Evolutionary conservation across 2,113 vertebrate species (phyloP).

Genomic region (Platysternon megacephalum): DNA sequence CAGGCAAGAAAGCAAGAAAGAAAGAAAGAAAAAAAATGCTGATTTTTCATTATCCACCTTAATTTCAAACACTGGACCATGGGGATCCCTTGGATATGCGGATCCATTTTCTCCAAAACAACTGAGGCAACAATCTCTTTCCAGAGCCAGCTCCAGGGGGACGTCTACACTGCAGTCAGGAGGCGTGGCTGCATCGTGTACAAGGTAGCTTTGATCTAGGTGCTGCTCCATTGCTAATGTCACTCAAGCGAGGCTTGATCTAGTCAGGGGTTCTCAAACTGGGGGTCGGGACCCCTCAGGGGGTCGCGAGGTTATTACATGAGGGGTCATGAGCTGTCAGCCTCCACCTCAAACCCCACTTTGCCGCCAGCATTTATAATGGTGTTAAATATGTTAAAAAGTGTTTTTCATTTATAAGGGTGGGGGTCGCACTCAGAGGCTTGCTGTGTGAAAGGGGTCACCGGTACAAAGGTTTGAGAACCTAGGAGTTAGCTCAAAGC

Average conservation of each 20-base stretch:
- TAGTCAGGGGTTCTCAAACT: background rate
- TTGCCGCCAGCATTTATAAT: too few species aligned
- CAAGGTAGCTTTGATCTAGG: background rate
- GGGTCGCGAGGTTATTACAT: too few species aligned
- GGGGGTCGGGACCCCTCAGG: too few species aligned
- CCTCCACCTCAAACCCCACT: too few species aligned
- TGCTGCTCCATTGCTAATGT: background rate
- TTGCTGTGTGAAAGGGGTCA: too few species aligned
- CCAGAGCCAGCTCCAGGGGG: background rate
- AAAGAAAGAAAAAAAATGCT: background rate
- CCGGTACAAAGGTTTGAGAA: too few species aligned
- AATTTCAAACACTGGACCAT: background rate
- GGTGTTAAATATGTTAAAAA: too few species aligned
- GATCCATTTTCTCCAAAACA: background rate
- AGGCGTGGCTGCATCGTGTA: background rate
- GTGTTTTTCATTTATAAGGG: too few species aligned
- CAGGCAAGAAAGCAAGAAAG: background rate
- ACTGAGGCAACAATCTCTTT: fast-evolving
- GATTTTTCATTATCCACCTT: background rate
- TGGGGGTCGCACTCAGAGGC: too few species aligned
- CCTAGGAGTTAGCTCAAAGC: background rate
- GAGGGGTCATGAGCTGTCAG: too few species aligned
- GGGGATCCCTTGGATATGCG: background rate
- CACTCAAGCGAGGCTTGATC: background rate
- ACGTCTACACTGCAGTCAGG: background rate